Evolutionary conservation across 2,113 vertebrate species (phyloP).

Genomic region (Morone saxatilis): DNA sequence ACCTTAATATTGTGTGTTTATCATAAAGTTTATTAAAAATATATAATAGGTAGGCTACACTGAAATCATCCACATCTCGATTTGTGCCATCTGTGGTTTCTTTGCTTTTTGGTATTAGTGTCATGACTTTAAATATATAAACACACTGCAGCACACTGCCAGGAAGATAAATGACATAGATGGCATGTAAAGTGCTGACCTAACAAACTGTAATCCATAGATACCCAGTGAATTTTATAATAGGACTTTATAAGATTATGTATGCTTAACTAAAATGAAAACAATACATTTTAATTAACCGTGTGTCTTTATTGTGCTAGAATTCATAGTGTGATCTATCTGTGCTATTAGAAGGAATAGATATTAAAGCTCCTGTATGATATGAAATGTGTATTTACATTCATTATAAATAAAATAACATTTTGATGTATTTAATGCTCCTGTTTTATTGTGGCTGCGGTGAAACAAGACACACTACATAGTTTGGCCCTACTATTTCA

Average conservation of each 20-base stretch:
- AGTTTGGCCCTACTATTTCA: slow-evolving; percentile 36
- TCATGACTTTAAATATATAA: neutral
- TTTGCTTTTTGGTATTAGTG: neutral
- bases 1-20: slow-evolving; percentile 24
- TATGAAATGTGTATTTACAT: slow-evolving; percentile 32
- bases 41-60: neutral
- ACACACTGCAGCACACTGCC: neutral
- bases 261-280: neutral
- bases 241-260: slow-evolving; percentile 3
- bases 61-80: neutral
- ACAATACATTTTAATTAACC: neutral
- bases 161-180: slow-evolving; percentile 1
- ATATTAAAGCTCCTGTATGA: neutral
- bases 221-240: neutral
- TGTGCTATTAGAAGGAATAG: neutral
- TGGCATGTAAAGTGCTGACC: slow-evolving; percentile 17
- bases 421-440: slow-evolving; percentile 10
- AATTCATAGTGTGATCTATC: neutral
- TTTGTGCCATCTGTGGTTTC: neutral
- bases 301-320: neutral
- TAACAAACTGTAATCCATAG: slow-evolving; percentile 14
- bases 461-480: slow-evolving; percentile 5
- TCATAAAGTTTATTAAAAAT: slow-evolving; percentile 13
- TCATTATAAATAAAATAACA: slow-evolving; percentile 43
- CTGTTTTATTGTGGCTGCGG: slow-evolving; percentile 19